Evolutionary conservation across 2,113 vertebrate species (phyloP).

Genomic region (Isurus oxyrinchus): DNA sequence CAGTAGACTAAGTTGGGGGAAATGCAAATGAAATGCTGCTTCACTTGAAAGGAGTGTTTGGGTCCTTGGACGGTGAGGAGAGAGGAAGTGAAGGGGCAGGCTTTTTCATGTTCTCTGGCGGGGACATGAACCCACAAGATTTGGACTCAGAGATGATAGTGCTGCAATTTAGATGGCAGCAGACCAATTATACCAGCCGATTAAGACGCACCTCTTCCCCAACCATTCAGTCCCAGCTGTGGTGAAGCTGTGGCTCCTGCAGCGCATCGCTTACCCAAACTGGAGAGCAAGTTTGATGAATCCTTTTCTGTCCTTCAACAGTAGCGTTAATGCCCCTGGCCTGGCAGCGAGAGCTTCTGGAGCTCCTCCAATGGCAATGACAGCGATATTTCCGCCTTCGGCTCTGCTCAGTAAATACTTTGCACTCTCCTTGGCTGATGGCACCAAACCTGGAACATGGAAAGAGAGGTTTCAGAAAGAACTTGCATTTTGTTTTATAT

Average conservation of each 20-base stretch:
- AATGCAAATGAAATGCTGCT: too few relatives aligned
- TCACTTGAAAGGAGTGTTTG: too few relatives aligned
- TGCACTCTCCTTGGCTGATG: slow-evolving; percentile 73
- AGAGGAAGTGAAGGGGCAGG: too few relatives aligned
- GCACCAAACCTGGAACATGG: slow-evolving; percentile 66
- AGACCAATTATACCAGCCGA: too few relatives aligned
- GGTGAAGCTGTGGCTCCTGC: background rate
- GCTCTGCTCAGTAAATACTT: slow-evolving; percentile 56
- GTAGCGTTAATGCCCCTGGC: slow-evolving; percentile 68
- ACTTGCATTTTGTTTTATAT: background rate
- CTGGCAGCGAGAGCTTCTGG: slow-evolving; percentile 78
- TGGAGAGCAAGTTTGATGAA: slow-evolving; percentile 81
- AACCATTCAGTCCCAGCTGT: background rate
- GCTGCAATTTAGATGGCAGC: too few relatives aligned
- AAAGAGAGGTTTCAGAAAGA: background rate
- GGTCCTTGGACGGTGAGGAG: too few relatives aligned
- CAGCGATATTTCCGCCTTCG: slow-evolving; percentile 62
- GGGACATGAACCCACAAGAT: too few relatives aligned
- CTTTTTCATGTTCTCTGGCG: too few relatives aligned
- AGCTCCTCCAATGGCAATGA: slow-evolving; percentile 73
- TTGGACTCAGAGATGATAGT: too few relatives aligned
- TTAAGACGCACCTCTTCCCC: background rate
- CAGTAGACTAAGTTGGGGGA: too few relatives aligned
- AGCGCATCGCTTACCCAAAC: slow-evolving; percentile 61
- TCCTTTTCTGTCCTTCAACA: slow-evolving; percentile 78